Conservation (phyloP, 2,797 vertebrate species). For the Furcifer pardalis region DNA sequence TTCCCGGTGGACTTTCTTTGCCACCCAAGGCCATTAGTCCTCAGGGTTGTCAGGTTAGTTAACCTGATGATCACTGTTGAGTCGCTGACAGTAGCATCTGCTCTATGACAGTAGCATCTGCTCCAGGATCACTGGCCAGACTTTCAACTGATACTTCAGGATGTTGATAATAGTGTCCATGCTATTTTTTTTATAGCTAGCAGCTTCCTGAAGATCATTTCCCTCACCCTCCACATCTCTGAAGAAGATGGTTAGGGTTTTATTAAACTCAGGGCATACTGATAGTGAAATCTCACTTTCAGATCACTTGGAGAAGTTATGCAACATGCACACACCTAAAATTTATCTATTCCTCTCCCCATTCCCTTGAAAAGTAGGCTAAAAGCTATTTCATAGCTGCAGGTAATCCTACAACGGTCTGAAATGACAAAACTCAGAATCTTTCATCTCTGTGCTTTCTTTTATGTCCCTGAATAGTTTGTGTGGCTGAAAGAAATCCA, state of each 20-base stretch:
- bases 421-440: constrained; percentile 52
- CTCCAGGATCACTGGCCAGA: no score
- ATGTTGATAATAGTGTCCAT: background rate
- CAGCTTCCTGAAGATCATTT: constrained; percentile 30
- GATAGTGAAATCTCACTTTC: constrained; percentile 56
- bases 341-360: constrained; percentile 23
- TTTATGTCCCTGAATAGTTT: constrained; percentile 12
- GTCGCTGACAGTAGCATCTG: no score
- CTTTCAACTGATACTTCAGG: background rate
- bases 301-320: constrained; percentile 55
- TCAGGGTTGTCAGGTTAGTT: no score
- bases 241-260: constrained; percentile 31
- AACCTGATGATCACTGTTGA: no score
- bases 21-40: no score
- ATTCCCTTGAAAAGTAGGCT: constrained; percentile 64
- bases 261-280: constrained; percentile 46
- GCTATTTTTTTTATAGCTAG: background rate
- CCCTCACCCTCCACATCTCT: constrained; percentile 42
- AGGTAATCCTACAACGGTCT: constrained; percentile 57
- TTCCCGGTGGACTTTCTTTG: no score
- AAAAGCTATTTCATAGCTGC: constrained; percentile 61
- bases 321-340: constrained; percentile 37
- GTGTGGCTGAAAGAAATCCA: background rate
- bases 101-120: no score
- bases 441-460: constrained; percentile 38